Percentiles rank a stretch among this genome's conserved stretches.
Conservation (phyloP, 2,797 vertebrate species). For the Holocentrus rufus region DNA sequence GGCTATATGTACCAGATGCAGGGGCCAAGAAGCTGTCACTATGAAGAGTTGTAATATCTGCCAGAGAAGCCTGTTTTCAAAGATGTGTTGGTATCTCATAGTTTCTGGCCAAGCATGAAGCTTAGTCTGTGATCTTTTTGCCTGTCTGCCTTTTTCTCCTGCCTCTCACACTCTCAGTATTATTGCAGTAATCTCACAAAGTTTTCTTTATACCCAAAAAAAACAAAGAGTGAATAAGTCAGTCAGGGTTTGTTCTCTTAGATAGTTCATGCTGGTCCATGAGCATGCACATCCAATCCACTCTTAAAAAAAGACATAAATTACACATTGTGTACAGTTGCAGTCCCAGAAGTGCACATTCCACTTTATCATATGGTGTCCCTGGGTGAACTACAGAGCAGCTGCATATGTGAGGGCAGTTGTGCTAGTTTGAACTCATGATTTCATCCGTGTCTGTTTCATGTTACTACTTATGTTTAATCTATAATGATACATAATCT, state of each 20-base stretch:
- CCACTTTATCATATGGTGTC: slow-evolving; percentile 9
- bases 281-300: slow-evolving; percentile 43
- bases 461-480: background rate
- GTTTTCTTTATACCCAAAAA: slow-evolving; percentile 17
- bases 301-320: slow-evolving; percentile 37
- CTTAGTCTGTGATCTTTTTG: slow-evolving; percentile 17
- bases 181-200: slow-evolving; percentile 33
- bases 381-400: slow-evolving; percentile 9
- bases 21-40: slow-evolving; percentile 26
- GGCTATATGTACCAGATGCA: slow-evolving; percentile 1
- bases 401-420: background rate
- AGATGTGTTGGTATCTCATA: slow-evolving; percentile 50
- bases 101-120: slow-evolving; percentile 33
- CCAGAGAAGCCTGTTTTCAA: slow-evolving; percentile 12
- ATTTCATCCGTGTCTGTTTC: too few relatives aligned
- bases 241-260: slow-evolving; percentile 28
- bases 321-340: background rate
- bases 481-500: background rate
- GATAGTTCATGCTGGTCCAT: slow-evolving; percentile 43
- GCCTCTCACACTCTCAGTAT: slow-evolving; percentile 10
- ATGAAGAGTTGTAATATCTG: slow-evolving; percentile 1
- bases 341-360: background rate
- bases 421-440: background rate
- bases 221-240: slow-evolving; percentile 12
- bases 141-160: slow-evolving; percentile 6